Percentiles rank a stretch among this genome's conserved stretches.
These are phyloP conservation scores for Metallyticus violacea DNA, from an alignment of 2,888 invertebrate genomes.

Conservation along the genomic window DNA sequence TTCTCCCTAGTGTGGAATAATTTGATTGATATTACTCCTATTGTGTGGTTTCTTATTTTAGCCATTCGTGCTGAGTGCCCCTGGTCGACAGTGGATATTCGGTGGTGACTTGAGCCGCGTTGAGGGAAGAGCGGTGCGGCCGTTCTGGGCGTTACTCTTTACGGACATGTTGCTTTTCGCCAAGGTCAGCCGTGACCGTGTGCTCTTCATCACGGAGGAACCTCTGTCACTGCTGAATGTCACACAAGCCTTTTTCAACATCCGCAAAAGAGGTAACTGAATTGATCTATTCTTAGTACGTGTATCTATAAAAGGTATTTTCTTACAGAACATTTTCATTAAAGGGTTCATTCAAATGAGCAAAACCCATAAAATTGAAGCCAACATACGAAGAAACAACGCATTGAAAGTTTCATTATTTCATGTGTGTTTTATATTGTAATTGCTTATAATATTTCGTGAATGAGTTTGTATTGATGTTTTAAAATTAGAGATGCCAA, in stretches of 20 bases:
- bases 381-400: too few species aligned
- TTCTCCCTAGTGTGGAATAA: background rate
- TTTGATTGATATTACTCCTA: background rate
- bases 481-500: too few species aligned
- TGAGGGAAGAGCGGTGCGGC: conserved; percentile 76
- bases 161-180: conserved; percentile 82
- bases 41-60: conserved; percentile 42
- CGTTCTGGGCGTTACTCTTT: conserved; percentile 83
- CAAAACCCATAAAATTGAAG: too few species aligned
- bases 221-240: conserved; percentile 75
- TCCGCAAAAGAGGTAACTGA: conserved; percentile 67
- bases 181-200: conserved; percentile 80
- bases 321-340: too few species aligned
- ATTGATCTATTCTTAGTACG: too few species aligned
- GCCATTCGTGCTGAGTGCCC: conserved; percentile 80
- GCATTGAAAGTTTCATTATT: too few species aligned
- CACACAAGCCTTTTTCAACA: conserved; percentile 80
- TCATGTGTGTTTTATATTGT: too few species aligned
- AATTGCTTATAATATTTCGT: too few species aligned
- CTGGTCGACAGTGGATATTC: conserved; percentile 86
- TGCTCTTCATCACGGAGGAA: conserved; percentile 84
- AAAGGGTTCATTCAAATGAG: too few species aligned
- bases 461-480: too few species aligned
- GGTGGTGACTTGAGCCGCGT: conserved; percentile 81
- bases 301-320: too few species aligned